Conservation (phyloP, 35 echinoderm and acorn worm species). For the Hemicentrotus pulcherrimus region DNA sequence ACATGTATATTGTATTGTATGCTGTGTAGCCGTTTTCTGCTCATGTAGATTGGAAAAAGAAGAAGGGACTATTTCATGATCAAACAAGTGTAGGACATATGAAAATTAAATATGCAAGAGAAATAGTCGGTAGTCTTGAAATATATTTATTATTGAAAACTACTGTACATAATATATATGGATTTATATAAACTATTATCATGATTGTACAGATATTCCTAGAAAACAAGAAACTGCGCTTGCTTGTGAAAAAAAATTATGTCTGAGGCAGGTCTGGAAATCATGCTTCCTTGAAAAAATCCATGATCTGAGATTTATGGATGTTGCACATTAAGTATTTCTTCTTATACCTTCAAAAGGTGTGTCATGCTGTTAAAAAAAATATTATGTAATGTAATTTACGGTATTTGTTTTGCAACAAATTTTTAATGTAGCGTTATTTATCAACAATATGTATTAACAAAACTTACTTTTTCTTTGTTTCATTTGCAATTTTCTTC, state of each 20-base stretch:
- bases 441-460: not conserved
- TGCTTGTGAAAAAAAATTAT: not conserved
- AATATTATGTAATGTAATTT: not conserved
- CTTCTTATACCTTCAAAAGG: too few species aligned
- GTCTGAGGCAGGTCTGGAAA: not conserved
- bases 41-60: not conserved
- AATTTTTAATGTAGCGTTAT: not conserved
- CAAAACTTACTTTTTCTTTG: not conserved
- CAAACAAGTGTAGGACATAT: not conserved
- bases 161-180: not conserved
- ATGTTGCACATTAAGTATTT: not conserved
- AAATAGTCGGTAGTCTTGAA: not conserved
- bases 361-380: not conserved
- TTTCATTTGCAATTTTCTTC: not conserved
- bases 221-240: not conserved
- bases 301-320: not conserved
- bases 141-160: conserved; percentile 35
- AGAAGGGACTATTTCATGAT: not conserved
- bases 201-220: conserved; percentile 29
- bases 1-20: not conserved
- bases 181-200: conserved; percentile 30
- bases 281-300: not conserved
- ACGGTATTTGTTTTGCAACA: too few species aligned
- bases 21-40: not conserved
- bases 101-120: not conserved